Evolutionary conservation across 1,140 invertebrate species (phyloP).

Genomic region (Drosophila pallidifrons): DNA sequence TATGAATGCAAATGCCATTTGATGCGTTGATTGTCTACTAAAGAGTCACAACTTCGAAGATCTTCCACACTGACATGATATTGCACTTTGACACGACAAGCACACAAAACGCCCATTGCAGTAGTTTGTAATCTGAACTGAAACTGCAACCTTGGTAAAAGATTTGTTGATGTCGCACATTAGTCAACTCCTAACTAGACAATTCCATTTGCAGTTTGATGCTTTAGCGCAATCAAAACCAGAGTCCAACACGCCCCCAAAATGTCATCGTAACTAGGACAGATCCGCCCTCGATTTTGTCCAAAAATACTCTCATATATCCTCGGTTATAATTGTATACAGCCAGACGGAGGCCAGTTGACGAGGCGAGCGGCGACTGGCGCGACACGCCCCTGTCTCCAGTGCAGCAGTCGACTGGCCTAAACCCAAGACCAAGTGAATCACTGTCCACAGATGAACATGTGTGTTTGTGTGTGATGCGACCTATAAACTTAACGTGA

Average conservation of each 20-base stretch:
- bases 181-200: slow-evolving; percentile 68
- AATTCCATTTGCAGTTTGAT: slow-evolving; percentile 48
- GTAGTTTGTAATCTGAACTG: slow-evolving; percentile 15
- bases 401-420: slow-evolving; percentile 63
- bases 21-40: slow-evolving; percentile 12
- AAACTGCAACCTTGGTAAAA: neutral
- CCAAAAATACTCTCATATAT: slow-evolving; percentile 25
- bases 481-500: slow-evolving; percentile 66
- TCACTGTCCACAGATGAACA: slow-evolving; percentile 1
- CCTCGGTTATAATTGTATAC: slow-evolving; percentile 25
- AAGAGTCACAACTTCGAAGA: slow-evolving; percentile 38
- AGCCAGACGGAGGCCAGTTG: slow-evolving; percentile 50
- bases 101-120: slow-evolving; percentile 39
- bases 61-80: slow-evolving; percentile 39
- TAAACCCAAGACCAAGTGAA: slow-evolving; percentile 51
- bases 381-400: slow-evolving; percentile 83
- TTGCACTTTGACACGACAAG: slow-evolving; percentile 44
- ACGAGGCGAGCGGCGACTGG: slow-evolving; percentile 59
- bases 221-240: slow-evolving; percentile 53
- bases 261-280: slow-evolving; percentile 48
- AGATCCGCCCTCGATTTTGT: slow-evolving; percentile 3
- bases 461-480: slow-evolving; percentile 25
- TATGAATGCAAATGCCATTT: slow-evolving; percentile 52
- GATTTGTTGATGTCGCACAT: slow-evolving; percentile 48
- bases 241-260: slow-evolving; percentile 38